Conservation (phyloP, 2,888 invertebrate species). For the Rhopalosiphum nymphaeae region DNA sequence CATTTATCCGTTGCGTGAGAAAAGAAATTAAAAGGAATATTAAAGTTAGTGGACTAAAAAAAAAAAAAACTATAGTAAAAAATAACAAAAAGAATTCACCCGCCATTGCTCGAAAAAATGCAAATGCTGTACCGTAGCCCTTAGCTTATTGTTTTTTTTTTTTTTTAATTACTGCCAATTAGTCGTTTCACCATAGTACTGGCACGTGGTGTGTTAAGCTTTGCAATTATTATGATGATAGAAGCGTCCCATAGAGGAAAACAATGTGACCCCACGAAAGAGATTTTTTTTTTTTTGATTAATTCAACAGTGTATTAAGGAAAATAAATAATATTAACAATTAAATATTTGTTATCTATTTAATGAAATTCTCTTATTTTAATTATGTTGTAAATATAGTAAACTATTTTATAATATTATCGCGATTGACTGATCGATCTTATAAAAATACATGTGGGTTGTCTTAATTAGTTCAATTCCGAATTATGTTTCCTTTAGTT, state of each 20-base stretch:
- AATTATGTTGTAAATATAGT: background rate
- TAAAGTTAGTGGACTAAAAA: background rate
- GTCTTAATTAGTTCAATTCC: background rate
- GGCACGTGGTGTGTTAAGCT: conserved; percentile 42
- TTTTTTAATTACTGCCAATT: conserved; percentile 57
- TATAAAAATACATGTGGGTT: background rate
- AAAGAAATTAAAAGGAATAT: conserved; percentile 8
- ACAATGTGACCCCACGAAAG: background rate
- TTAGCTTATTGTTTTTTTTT: conserved; percentile 50
- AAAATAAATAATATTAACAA: background rate
- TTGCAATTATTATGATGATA: conserved; percentile 41
- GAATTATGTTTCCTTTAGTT: background rate
- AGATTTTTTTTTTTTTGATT: conserved; percentile 42
- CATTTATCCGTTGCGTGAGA: conserved; percentile 31
- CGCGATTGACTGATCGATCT: too few species aligned
- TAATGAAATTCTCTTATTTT: background rate
- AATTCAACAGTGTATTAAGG: conserved; percentile 5
- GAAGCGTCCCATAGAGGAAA: background rate
- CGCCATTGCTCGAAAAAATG: conserved; percentile 48
- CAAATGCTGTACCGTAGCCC: conserved; percentile 18
- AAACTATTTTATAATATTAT: too few species aligned
- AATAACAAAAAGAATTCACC: conserved; percentile 25
- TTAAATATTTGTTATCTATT: background rate
- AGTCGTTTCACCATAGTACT: conserved; percentile 32
- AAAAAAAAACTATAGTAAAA: conserved; percentile 13